These are phyloP conservation scores for Hypselothyrea guttata DNA, from an alignment of 2,888 invertebrate species.

Conservation along the genomic window DNA sequence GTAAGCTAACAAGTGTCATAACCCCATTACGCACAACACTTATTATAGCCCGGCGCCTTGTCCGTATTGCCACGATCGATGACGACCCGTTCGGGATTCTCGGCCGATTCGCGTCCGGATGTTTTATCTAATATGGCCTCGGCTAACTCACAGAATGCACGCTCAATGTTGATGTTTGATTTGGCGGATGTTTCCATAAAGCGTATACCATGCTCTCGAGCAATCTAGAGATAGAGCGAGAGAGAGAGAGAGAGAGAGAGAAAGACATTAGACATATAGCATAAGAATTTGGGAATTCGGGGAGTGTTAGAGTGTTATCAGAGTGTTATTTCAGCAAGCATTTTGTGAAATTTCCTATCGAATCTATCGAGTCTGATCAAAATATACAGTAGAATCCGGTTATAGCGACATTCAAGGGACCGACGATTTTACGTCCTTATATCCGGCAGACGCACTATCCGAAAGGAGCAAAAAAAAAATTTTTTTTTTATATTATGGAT, in stretches of 20 bases:
- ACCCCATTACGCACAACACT: constrained; percentile 82
- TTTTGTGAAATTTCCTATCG: too few relatives aligned
- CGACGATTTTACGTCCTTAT: too few relatives aligned
- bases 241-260: constrained; percentile 3
- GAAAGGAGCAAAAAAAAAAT: too few relatives aligned
- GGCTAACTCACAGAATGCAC: constrained; percentile 96
- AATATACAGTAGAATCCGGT: too few relatives aligned
- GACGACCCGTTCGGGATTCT: constrained; percentile 87
- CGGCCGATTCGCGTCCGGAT: constrained; percentile 90
- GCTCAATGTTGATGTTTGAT: constrained; percentile 97
- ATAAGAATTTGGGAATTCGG: too few relatives aligned
- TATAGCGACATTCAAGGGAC: too few relatives aligned
- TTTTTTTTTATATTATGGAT: too few relatives aligned
- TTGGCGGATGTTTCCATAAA: constrained; percentile 99
- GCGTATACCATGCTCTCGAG: constrained; percentile 95
- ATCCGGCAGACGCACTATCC: too few relatives aligned
- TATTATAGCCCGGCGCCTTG: constrained; percentile 81
- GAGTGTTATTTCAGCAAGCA: too few relatives aligned
- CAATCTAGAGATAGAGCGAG: constrained; percentile 87
- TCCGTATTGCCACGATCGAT: constrained; percentile 86
- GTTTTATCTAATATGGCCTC: constrained; percentile 97
- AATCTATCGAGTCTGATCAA: too few relatives aligned
- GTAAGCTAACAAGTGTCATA: constrained; percentile 39
- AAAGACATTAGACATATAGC: too few relatives aligned
- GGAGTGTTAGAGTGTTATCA: neutral